Evolutionary conservation across 1,140 invertebrate genomes (phyloP).

Genomic region (Drosophila arizonae): DNA sequence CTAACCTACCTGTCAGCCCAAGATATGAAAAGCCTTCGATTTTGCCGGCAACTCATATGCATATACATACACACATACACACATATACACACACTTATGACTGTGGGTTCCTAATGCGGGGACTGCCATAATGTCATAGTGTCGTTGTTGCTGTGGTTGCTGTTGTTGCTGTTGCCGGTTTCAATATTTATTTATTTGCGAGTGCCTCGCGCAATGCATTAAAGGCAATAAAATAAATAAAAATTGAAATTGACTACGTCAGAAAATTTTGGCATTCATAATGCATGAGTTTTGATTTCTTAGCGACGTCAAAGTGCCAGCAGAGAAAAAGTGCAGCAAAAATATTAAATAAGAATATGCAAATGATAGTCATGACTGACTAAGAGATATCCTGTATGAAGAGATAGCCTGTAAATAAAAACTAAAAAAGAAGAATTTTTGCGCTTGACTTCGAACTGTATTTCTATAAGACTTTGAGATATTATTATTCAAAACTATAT

Average conservation of each 20-base stretch:
- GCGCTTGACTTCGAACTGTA: background rate
- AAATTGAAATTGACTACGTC: conserved; percentile 80
- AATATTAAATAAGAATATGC: conserved; percentile 8
- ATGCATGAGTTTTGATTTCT: conserved; percentile 81
- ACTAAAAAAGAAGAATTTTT: no score
- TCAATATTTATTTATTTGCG: conserved; percentile 77
- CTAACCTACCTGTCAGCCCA: conserved; percentile 70
- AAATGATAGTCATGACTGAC: background rate
- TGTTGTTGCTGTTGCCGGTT: conserved; percentile 64
- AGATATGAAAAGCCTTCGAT: conserved; percentile 53
- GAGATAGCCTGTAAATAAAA: no score
- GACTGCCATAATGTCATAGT: conserved; percentile 45
- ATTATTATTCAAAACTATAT: no score
- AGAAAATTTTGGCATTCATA: conserved; percentile 79
- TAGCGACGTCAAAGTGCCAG: conserved; percentile 58
- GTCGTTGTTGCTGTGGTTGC: conserved; percentile 29
- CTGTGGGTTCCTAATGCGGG: conserved; percentile 44
- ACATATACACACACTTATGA: background rate
- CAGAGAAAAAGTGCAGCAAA: conserved; percentile 20
- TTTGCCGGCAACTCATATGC: conserved; percentile 49
- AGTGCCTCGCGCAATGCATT: conserved; percentile 73
- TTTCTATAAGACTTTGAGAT: no score
- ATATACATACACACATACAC: conserved; percentile 42
- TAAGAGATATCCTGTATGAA: background rate
- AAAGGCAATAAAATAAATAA: conserved; percentile 80